These are phyloP conservation scores for Cossypha niveicapilla DNA, from an alignment of 2,797 vertebrate species.

Conservation along the genomic window DNA sequence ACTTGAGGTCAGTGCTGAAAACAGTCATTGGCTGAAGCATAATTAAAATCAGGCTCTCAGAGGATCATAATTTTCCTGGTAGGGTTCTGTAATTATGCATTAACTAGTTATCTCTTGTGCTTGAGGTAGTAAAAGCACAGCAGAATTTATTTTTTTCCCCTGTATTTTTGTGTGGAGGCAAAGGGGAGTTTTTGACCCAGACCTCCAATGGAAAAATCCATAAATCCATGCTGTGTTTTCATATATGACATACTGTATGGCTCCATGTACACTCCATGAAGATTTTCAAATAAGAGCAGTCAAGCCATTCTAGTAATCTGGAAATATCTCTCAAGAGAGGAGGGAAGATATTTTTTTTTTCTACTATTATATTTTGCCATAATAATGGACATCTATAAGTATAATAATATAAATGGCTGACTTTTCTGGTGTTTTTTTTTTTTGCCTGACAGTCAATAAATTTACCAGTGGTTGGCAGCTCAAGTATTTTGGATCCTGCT, in stretches of 20 bases:
- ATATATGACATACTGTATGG: neutral
- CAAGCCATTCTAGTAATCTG: neutral
- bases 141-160: neutral
- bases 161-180: neutral
- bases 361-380: neutral
- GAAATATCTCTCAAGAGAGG: conserved; percentile 1
- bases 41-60: conserved; percentile 21
- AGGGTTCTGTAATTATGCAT: neutral
- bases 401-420: conserved; percentile 28
- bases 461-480: conserved; percentile 17
- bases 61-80: neutral
- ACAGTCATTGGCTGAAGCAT: neutral
- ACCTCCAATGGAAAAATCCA: neutral
- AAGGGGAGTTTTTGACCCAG: neutral
- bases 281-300: neutral
- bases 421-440: conserved; percentile 16
- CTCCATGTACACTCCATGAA: neutral
- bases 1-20: neutral
- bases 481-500: conserved; percentile 21
- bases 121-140: neutral
- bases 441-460: conserved; percentile 44
- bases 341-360: neutral
- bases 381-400: neutral
- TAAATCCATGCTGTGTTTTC: conserved; percentile 16
- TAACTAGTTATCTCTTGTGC: neutral